These are phyloP conservation scores for Drosophila acutilabella DNA, from an alignment of 2,888 invertebrate species.

Conservation along the genomic window DNA sequence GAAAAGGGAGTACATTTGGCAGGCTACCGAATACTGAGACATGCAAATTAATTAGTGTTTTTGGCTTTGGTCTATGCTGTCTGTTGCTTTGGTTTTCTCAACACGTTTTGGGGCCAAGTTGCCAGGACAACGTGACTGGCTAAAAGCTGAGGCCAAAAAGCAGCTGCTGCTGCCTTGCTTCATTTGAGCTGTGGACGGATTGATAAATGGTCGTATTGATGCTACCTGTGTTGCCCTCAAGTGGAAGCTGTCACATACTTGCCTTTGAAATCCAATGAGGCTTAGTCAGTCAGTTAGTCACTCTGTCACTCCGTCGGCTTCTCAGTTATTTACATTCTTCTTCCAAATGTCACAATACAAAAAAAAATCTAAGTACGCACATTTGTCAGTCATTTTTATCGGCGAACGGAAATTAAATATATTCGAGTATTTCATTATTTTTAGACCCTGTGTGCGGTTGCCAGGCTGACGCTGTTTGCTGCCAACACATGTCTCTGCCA, in stretches of 20 bases:
- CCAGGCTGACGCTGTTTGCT: neutral
- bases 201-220: slow-evolving; percentile 37
- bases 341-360: neutral
- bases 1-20: neutral
- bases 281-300: slow-evolving; percentile 16
- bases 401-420: slow-evolving; percentile 74
- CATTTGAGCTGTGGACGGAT: slow-evolving; percentile 49
- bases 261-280: slow-evolving; percentile 50
- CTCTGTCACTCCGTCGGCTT: too few species aligned
- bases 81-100: slow-evolving; percentile 8
- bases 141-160: neutral
- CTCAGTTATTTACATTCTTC: too few species aligned
- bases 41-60: slow-evolving; percentile 64
- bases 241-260: slow-evolving; percentile 36
- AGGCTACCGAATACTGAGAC: slow-evolving; percentile 4
- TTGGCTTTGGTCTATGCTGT: slow-evolving; percentile 20
- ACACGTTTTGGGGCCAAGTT: slow-evolving; percentile 30
- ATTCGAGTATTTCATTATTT: slow-evolving; percentile 43
- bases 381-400: slow-evolving; percentile 36
- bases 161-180: slow-evolving; percentile 15
- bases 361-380: slow-evolving; percentile 7
- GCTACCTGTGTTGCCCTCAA: slow-evolving; percentile 41
- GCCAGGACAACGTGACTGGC: slow-evolving; percentile 40
- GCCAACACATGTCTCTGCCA: slow-evolving; percentile 50
- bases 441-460: neutral